Evolutionary conservation across 2,888 invertebrate species (phyloP).

Genomic region (Callinectes sapidus): DNA sequence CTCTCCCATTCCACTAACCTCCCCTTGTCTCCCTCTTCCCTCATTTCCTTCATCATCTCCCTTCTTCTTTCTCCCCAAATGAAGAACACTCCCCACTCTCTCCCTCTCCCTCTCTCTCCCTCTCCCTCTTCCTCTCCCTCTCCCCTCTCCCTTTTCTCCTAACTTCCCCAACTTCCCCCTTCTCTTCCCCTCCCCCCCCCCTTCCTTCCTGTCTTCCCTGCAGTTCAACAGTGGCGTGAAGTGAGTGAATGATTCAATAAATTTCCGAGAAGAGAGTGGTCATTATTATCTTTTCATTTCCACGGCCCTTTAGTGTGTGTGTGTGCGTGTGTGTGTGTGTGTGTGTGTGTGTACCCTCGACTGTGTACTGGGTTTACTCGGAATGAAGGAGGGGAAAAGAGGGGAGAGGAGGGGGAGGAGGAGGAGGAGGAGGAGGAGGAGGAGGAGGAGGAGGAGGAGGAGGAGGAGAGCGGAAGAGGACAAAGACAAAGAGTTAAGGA

Average conservation of each 20-base stretch:
- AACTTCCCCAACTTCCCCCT: neutral
- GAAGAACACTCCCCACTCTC: neutral
- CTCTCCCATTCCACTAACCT: neutral
- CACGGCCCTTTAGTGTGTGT: neutral
- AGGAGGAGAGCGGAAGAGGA: too few species aligned
- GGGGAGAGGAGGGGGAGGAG: neutral
- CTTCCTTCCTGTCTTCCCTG: too few species aligned
- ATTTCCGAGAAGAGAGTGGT: neutral
- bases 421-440: neutral
- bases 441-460: too few species aligned
- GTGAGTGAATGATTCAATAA: neutral
- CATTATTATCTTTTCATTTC: constrained; percentile 6
- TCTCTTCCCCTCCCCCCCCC: neutral
- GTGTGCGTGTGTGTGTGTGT: neutral
- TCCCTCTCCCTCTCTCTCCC: neutral
- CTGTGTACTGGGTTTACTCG: neutral
- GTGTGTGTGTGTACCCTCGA: neutral
- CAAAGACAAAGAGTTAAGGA: neutral
- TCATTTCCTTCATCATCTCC: neutral
- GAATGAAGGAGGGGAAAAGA: neutral
- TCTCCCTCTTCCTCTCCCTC: neutral
- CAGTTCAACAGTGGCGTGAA: neutral
- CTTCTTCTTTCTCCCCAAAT: neutral
- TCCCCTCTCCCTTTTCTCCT: neutral
- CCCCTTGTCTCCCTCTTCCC: neutral